These are phyloP conservation scores for Vulpes vulpes DNA, from an alignment of 2,113 vertebrate species.

Conservation along the genomic window DNA sequence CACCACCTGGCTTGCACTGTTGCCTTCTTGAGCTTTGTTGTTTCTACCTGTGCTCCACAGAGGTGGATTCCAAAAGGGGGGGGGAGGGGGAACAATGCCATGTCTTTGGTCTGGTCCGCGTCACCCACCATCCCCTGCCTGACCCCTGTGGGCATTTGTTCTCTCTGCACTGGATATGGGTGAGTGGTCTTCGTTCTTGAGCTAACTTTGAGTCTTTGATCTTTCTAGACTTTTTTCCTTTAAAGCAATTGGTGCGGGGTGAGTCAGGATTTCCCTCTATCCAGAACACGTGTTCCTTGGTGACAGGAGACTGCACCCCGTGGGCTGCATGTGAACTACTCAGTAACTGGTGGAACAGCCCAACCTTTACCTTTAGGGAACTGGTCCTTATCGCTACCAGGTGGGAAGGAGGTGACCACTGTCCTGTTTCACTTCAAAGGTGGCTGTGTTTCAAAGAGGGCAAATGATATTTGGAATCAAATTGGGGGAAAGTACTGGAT, in stretches of 20 bases:
- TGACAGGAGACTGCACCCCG: background rate
- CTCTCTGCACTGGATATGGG: background rate
- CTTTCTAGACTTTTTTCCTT: background rate
- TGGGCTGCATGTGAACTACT: background rate
- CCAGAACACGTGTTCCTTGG: background rate
- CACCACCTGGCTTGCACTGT: rapidly evolving
- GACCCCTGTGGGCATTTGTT: background rate
- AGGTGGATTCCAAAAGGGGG: background rate
- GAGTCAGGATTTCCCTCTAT: background rate
- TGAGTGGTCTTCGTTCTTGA: background rate
- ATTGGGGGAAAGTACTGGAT: conserved; percentile 72
- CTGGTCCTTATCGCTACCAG: background rate
- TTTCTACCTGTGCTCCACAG: background rate
- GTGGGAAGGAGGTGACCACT: background rate
- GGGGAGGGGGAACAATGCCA: too few species aligned
- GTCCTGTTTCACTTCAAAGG: conserved; percentile 31
- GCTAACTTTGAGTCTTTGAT: too few species aligned
- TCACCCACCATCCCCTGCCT: background rate
- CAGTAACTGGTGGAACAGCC: background rate
- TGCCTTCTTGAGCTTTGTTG: background rate
- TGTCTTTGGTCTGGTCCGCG: background rate
- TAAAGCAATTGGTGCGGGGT: background rate
- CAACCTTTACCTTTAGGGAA: conserved; percentile 73
- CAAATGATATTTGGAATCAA: background rate
- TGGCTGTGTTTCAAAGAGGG: background rate